Conservation (phyloP, 1,140 invertebrate species). For the Wiebesia pumilae region DNA sequence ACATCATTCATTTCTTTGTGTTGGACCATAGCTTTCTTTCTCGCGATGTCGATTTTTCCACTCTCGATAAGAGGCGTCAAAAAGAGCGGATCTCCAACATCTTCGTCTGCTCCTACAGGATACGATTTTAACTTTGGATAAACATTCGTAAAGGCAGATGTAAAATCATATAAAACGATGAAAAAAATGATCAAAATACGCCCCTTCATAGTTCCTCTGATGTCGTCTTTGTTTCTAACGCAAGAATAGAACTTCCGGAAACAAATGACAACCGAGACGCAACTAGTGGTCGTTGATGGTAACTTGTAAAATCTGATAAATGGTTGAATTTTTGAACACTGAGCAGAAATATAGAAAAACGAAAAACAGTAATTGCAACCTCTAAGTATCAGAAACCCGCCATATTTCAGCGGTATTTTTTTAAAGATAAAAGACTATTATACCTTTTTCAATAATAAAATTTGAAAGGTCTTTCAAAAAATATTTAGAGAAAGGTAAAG, state of each 20-base stretch:
- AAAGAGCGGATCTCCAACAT: conserved; percentile 80
- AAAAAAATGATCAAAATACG: not conserved
- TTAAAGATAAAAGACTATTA: too few species aligned
- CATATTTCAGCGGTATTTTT: too few species aligned
- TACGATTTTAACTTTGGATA: conserved; percentile 67
- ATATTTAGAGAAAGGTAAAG: too few species aligned
- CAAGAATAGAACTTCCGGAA: not conserved
- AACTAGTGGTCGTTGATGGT: not conserved
- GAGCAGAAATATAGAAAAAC: too few species aligned
- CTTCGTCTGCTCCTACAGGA: conserved; percentile 61
- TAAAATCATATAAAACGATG: conserved; percentile 11
- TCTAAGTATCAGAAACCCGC: too few species aligned
- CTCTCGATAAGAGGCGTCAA: conserved; percentile 80
- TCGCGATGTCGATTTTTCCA: conserved; percentile 76
- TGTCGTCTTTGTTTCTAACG: not conserved
- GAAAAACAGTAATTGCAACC: too few species aligned
- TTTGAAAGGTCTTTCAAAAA: too few species aligned
- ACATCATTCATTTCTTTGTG: conserved; percentile 67
- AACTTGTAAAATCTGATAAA: too few species aligned
- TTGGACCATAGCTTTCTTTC: conserved; percentile 69
- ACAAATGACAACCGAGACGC: not conserved
- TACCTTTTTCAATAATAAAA: too few species aligned
- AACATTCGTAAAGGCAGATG: conserved; percentile 62
- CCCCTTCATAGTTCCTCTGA: conserved; percentile 9
- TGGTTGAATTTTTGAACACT: too few species aligned